Conservation (phyloP, 2,113 vertebrate species). For the Gila orcuttii region DNA sequence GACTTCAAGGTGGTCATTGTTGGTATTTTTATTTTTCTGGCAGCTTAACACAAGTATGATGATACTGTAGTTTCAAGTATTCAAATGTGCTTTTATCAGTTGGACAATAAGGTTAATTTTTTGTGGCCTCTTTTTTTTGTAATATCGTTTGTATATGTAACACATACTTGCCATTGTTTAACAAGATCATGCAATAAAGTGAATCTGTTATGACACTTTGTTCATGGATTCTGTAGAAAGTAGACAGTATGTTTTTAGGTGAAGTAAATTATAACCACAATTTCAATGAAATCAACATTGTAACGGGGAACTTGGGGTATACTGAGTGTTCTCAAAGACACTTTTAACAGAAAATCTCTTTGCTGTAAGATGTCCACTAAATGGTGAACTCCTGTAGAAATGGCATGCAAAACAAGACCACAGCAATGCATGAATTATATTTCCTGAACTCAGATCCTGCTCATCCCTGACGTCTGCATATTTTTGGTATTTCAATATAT, state of each 20-base stretch:
- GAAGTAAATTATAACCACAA: background rate
- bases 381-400: background rate
- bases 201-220: background rate
- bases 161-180: background rate
- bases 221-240: background rate
- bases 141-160: slow-evolving; percentile 29
- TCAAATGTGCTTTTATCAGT: background rate
- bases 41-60: slow-evolving; percentile 6
- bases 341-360: background rate
- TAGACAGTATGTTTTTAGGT: background rate
- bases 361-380: background rate
- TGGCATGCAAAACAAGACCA: background rate
- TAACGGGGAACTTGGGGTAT: background rate
- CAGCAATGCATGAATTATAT: background rate
- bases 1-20: background rate
- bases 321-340: background rate
- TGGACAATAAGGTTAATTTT: background rate
- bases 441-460: background rate
- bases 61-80: background rate
- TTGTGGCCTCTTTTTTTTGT: slow-evolving; percentile 25
- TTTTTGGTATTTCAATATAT: background rate
- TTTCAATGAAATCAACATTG: background rate
- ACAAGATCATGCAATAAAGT: slow-evolving; percentile 47
- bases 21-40: background rate
- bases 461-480: background rate